These are phyloP conservation scores for Cepaea nemoralis DNA, from an alignment of 1,140 invertebrate genomes.

Conservation along the genomic window DNA sequence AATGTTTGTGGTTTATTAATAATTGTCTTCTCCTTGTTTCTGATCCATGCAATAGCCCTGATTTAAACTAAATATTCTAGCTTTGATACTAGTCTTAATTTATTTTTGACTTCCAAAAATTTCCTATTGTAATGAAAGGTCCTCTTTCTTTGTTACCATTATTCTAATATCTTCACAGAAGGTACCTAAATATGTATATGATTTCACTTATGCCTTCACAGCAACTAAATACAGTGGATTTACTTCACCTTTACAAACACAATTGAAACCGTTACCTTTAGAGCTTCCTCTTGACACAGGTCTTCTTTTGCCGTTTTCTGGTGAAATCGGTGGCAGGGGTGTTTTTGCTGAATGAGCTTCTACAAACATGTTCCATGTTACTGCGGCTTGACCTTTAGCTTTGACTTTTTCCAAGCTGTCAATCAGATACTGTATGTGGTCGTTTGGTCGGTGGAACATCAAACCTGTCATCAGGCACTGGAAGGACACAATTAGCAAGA, in stretches of 20 bases:
- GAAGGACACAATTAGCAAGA: too few relatives aligned
- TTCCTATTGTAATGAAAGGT: too few relatives aligned
- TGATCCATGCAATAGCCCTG: too few relatives aligned
- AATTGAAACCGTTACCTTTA: background rate
- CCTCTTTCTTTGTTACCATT: too few relatives aligned
- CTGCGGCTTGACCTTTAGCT: slow-evolving; percentile 58
- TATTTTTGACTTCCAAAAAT: too few relatives aligned
- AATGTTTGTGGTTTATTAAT: too few relatives aligned
- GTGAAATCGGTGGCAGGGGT: slow-evolving; percentile 66
- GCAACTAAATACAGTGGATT: background rate
- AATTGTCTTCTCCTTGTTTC: too few relatives aligned
- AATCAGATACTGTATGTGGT: slow-evolving; percentile 70
- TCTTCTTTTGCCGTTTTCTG: slow-evolving; percentile 53
- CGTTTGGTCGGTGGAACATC: slow-evolving; percentile 71
- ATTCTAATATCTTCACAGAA: too few relatives aligned
- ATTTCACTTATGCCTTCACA: background rate
- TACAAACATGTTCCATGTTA: slow-evolving; percentile 69
- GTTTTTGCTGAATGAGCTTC: slow-evolving; percentile 62
- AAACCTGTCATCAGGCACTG: slow-evolving; percentile 72
- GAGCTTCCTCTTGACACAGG: slow-evolving; percentile 38
- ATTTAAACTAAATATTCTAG: too few relatives aligned
- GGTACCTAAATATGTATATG: background rate
- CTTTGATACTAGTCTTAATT: too few relatives aligned
- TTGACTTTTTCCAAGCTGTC: slow-evolving; percentile 68
- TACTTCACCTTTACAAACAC: background rate